These are phyloP conservation scores for Onychomys torridus DNA, from an alignment of 2,797 vertebrate species.

Conservation along the genomic window DNA sequence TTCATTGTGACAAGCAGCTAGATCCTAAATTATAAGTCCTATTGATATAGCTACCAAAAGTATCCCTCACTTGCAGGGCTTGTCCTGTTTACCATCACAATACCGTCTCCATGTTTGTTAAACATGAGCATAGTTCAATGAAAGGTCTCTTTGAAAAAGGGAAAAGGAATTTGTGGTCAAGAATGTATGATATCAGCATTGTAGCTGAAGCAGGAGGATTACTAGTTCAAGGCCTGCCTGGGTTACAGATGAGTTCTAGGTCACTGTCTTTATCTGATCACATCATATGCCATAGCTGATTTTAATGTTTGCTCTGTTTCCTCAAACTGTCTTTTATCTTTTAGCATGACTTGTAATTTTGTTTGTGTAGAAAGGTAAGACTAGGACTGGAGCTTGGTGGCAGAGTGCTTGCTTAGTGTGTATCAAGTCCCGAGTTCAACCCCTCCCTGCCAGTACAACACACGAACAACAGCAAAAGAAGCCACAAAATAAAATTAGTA, in stretches of 20 bases:
- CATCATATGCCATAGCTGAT: not conserved
- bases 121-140: not conserved
- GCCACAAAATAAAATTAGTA: not conserved
- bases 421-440: not conserved
- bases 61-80: not conserved
- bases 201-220: not conserved
- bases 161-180: not conserved
- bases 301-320: not conserved
- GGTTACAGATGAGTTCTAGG: not conserved
- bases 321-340: not conserved
- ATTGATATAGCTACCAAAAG: not conserved
- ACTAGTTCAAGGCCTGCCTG: not conserved
- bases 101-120: not conserved
- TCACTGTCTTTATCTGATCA: not conserved
- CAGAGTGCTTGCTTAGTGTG: not conserved
- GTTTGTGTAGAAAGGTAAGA: not conserved
- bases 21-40: not conserved
- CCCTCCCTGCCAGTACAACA: too few relatives aligned
- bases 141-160: not conserved
- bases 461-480: not conserved
- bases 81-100: not conserved
- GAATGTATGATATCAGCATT: not conserved
- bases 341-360: not conserved
- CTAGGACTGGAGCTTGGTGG: too few relatives aligned
- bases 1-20: not conserved